Evolutionary conservation across 2,113 vertebrate species (phyloP).

Genomic region (Aptenodytes patagonicus): DNA sequence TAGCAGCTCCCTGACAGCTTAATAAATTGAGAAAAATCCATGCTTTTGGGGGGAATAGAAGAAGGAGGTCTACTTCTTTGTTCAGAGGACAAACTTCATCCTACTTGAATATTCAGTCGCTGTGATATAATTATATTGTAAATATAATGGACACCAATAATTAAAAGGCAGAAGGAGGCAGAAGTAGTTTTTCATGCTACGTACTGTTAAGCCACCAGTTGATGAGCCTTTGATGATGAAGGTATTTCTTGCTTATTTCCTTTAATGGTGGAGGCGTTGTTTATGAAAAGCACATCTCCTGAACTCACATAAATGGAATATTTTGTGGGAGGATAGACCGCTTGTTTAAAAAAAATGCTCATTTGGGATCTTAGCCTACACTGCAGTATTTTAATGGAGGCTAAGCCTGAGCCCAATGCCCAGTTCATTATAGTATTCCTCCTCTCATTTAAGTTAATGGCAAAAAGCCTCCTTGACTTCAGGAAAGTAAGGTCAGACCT

Average conservation of each 20-base stretch:
- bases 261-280: not conserved
- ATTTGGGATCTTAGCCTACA: not conserved
- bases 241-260: not conserved
- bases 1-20: not conserved
- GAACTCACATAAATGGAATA: not conserved
- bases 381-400: not conserved
- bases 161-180: not conserved
- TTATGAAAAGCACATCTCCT: not conserved
- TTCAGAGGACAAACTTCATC: not conserved
- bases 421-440: not conserved
- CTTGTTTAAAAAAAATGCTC: not conserved
- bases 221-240: not conserved
- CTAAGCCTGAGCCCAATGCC: not conserved
- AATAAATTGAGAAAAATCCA: not conserved
- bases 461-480: not conserved
- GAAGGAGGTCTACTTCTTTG: not conserved
- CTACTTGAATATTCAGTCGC: not conserved
- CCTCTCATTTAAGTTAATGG: not conserved
- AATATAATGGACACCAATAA: not conserved
- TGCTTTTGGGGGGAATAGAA: not conserved
- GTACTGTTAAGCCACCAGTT: not conserved
- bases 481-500: not conserved
- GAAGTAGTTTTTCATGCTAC: not conserved
- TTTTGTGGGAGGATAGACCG: not conserved
- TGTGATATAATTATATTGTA: not conserved